Evolutionary conservation across 2,113 vertebrate genomes (phyloP).

Genomic region (Smithornis capensis): DNA sequence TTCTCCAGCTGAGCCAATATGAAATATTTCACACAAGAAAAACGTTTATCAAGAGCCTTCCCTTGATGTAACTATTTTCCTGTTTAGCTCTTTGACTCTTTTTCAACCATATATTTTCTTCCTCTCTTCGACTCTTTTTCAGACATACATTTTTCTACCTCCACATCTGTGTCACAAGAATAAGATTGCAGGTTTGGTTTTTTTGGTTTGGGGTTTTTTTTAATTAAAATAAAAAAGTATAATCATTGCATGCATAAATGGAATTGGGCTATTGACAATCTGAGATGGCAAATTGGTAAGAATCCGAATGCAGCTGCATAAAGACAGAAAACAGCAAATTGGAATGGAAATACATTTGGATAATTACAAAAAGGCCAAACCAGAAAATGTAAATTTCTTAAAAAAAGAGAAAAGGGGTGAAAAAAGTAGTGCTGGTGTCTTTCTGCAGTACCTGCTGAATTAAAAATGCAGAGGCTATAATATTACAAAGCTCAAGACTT

Average conservation of each 20-base stretch:
- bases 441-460: background rate
- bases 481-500: background rate
- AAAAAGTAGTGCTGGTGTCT: background rate
- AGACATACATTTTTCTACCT: background rate
- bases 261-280: background rate
- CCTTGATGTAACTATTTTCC: background rate
- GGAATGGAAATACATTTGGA: background rate
- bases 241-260: background rate
- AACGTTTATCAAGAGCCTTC: background rate
- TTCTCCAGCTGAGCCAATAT: background rate
- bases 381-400: background rate
- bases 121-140: background rate
- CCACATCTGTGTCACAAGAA: background rate
- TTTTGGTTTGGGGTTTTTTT: background rate
- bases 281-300: background rate
- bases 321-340: conserved; percentile 15
- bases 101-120: background rate
- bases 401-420: no score
- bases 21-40: background rate
- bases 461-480: background rate
- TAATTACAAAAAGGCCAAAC: conserved; percentile 4
- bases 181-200: background rate
- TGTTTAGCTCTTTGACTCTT: background rate
- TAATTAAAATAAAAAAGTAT: background rate
- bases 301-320: conserved; percentile 23